These are phyloP conservation scores for Alca torda DNA, from an alignment of 2,797 vertebrate genomes.

Conservation along the genomic window DNA sequence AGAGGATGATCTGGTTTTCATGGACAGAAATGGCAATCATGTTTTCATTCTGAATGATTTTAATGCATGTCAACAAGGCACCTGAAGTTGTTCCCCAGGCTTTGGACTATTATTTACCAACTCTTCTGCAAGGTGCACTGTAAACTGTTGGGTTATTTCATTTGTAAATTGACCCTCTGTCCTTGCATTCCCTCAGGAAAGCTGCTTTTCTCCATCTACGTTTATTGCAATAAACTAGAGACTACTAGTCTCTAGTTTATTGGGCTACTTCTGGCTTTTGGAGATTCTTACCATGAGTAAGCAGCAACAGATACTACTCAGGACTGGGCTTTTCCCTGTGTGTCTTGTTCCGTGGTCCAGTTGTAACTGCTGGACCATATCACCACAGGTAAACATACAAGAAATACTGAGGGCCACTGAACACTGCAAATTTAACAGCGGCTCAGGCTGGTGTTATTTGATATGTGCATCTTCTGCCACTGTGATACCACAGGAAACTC, in stretches of 20 bases:
- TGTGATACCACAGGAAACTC: not conserved
- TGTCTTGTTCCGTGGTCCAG: not conserved
- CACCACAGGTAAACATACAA: fast-evolving
- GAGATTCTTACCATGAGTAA: not conserved
- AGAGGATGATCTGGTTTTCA: not conserved
- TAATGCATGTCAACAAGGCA: not conserved
- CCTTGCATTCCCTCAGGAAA: not conserved
- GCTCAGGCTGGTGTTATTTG: not conserved
- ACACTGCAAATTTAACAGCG: not conserved
- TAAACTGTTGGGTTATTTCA: not conserved
- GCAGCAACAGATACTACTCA: not conserved
- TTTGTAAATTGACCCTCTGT: not conserved
- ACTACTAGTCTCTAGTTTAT: too few relatives aligned
- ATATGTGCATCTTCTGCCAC: not conserved
- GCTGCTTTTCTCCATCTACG: not conserved
- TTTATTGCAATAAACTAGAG: not conserved
- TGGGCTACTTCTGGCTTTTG: not conserved
- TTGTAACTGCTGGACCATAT: not conserved
- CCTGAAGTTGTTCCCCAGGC: not conserved
- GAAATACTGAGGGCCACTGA: not conserved
- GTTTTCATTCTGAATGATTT: not conserved
- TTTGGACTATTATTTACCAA: not conserved
- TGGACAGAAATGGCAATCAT: not conserved
- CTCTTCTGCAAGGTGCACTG: fast-evolving
- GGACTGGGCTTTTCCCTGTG: not conserved